Percentiles rank a stretch among this genome's conserved stretches.
These are phyloP conservation scores for Cathartes aura DNA, from an alignment of 2,113 vertebrate genomes.

Conservation along the genomic window DNA sequence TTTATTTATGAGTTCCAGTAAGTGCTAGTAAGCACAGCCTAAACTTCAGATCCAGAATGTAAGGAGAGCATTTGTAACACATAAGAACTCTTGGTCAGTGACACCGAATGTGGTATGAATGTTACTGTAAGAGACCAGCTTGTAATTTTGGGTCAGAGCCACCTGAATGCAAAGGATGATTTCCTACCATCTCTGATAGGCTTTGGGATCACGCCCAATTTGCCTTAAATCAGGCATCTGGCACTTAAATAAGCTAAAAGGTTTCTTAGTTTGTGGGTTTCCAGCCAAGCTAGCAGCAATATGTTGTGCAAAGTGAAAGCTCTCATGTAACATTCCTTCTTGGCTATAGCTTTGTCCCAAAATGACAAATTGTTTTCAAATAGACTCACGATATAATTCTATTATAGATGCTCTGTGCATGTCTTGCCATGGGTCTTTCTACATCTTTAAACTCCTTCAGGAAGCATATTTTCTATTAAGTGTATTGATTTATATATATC, in stretches of 20 bases:
- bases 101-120: neutral
- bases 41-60: neutral
- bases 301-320: neutral
- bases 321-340: neutral
- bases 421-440: neutral
- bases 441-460: neutral
- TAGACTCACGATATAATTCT: neutral
- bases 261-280: neutral
- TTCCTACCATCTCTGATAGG: neutral
- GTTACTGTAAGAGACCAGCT: neutral
- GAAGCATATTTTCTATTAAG: neutral
- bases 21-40: neutral
- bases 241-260: conserved; percentile 21
- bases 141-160: neutral
- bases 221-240: conserved; percentile 36
- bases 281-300: neutral
- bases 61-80: neutral
- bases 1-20: neutral
- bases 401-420: neutral
- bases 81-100: neutral
- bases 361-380: conserved; percentile 13
- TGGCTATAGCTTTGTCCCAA: neutral
- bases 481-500: neutral
- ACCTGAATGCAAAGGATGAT: conserved; percentile 12
- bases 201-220: conserved; percentile 33